phyloP scores from a whole-genome alignment of 2,113 vertebrate genomes.

The Rhinolophus sinicus region DNA sequence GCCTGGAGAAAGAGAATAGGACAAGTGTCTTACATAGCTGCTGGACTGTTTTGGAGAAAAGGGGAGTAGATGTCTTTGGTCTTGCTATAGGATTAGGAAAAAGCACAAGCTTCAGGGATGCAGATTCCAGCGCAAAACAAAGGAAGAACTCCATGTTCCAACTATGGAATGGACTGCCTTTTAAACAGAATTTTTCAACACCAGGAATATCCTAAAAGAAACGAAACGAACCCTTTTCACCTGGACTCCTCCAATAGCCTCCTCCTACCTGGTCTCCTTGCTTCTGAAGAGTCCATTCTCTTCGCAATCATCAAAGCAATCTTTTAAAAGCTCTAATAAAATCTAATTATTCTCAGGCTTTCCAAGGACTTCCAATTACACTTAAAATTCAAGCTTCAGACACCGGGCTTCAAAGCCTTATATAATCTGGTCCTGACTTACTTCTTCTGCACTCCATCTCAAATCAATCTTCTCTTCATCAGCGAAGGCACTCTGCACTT shows the following conservation, averaged over 20 bases:
- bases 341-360: neutral
- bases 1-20: neutral
- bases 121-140: neutral
- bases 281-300: slow-evolving; percentile 23
- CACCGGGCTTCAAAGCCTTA: neutral
- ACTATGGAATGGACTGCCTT: neutral
- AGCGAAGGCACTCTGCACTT: neutral
- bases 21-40: neutral
- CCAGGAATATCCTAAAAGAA: neutral
- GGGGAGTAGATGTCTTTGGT: neutral
- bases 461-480: neutral
- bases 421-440: neutral
- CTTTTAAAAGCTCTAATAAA: slow-evolving; percentile 30
- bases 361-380: neutral
- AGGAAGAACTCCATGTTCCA: neutral
- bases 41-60: neutral
- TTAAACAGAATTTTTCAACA: neutral
- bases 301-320: neutral
- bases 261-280: neutral
- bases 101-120: neutral
- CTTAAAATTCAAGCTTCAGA: slow-evolving; percentile 23
- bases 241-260: neutral
- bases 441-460: slow-evolving; percentile 5
- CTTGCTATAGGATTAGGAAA: neutral
- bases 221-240: neutral